Evolutionary conservation across 2,113 vertebrate genomes (phyloP).

Genomic region (Melospiza melodia): DNA sequence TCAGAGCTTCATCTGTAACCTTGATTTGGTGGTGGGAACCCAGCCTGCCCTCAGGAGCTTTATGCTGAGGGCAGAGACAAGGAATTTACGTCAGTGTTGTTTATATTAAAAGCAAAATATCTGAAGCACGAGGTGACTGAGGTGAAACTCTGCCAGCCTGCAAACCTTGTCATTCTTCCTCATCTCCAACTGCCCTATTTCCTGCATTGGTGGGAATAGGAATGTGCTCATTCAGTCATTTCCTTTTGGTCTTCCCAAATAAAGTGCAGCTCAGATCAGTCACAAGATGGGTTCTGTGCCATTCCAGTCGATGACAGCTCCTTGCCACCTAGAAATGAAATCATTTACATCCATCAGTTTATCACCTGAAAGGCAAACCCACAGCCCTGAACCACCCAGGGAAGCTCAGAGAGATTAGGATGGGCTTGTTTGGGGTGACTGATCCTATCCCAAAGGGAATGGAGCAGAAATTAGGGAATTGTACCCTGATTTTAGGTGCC

Average conservation of each 20-base stretch:
- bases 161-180: neutral
- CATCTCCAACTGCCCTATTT: neutral
- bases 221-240: neutral
- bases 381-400: neutral
- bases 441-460: neutral
- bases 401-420: neutral
- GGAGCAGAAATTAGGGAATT: neutral
- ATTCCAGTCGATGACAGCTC: constrained; percentile 89
- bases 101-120: neutral
- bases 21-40: constrained; percentile 9
- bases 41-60: neutral
- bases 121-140: neutral
- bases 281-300: constrained; percentile 93
- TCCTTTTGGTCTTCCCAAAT: constrained; percentile 20
- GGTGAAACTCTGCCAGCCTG: constrained; percentile 2
- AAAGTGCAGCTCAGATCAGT: constrained; percentile 39
- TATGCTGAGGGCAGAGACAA: neutral
- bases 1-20: constrained; percentile 39
- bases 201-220: constrained; percentile 36
- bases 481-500: neutral
- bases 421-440: neutral
- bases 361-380: neutral
- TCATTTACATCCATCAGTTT: neutral
- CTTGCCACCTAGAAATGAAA: constrained; percentile 83
- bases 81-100: neutral